Evolutionary conservation across 37 sponge, comb jelly and placozoan genomes (phyloP), one percentile per base, ranked within the genome.

Genomic region (Chondrosia reniformis): DNA sequence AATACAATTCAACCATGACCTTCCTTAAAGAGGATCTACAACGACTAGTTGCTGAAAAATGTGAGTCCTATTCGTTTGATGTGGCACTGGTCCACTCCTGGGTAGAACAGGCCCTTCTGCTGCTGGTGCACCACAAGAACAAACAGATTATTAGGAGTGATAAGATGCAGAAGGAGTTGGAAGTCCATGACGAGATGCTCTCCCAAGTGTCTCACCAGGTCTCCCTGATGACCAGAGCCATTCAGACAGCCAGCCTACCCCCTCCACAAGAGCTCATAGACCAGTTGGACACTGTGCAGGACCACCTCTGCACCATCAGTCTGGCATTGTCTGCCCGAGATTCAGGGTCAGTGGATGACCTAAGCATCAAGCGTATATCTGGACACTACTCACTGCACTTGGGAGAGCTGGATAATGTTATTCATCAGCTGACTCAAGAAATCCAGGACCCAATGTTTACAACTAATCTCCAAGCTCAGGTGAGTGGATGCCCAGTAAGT

Each of bases 41-140:
- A 21, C 44, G 44, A 7, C 72, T 19, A 13, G 4, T 69, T 39
- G 72, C 4, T 1, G 72, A 69, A n/a, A 40, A 69, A 6, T 41
- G 24, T 21, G 72, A 69, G 10, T 36, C 72, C 2, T 40, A 43
- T n/a, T 69, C 72, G 8, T 69, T 41, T 6, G 72, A 69, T 39
- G 42, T 69, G 5, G 72, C 72, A 21, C 38, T 69, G 43, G 72
- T 69, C 19, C 32, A 44, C 3, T 69, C 72, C 43, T 69, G 72
- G 72, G 43, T 13, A 1, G 72, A 69, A 44, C 72, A 69, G 12
- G 43, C 72, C 6, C 43, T 69, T 21, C 72, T 69, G n/a, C 42
- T 69, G 41, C 44, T 69, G 7, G 42, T 19, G 24, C 42, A 69
- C 43, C 41, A 17, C 41, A 38, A 38, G 24, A 8, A 41, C 22